Evolutionary conservation across 1,140 invertebrate species (phyloP), one percentile per base, ranked within the genome.

Genomic region (Holcopasites calliopsidis): DNA sequence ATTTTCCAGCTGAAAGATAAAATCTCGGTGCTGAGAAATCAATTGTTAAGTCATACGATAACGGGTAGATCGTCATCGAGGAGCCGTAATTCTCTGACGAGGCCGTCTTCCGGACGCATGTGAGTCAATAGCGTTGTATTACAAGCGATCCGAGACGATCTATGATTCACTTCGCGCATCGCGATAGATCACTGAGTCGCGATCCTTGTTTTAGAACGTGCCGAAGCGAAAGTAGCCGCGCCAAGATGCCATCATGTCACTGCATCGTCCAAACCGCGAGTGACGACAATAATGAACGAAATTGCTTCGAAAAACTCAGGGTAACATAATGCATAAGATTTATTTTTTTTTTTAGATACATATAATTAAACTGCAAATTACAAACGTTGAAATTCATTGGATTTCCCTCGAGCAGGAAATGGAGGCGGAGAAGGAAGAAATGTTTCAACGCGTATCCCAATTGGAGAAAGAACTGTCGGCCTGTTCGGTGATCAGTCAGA

Each of bases 1-100:
- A 62, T 62, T 28, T 83, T 83, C 79, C 31, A 91, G 90, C 80
- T 92, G 33, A 91, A 90, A 57, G 88, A 91, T 33, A 91, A 91
- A 85, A 82, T 91, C 11, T 50, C 55, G 0, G 81, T 90, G 7
- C 72, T 91, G 54, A 87, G 84, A 58, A 91, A 79, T 84, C 90
- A 92, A 74, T 69, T 92, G 54, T 52, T 90, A 40, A 91, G 85
- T 85, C 86, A 89, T 26, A 88, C 85, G 60, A 86, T 88, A 42
- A 54, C 65, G 26, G 79, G 84, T 69, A 85, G 86, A 79, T 89
- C 89, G 26, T 81, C 89, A n/a, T 88, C 87, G 7, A 83, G 78
- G 50, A 81, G 64, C 33, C 84, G 83, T 28, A 76, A 85, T 75
- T 60, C 61, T 21, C 54, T 58, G 55, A 62, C 79, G 31, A 86